Conservation (phyloP, 2,113 vertebrate species). For the Delphinapterus leucas region DNA sequence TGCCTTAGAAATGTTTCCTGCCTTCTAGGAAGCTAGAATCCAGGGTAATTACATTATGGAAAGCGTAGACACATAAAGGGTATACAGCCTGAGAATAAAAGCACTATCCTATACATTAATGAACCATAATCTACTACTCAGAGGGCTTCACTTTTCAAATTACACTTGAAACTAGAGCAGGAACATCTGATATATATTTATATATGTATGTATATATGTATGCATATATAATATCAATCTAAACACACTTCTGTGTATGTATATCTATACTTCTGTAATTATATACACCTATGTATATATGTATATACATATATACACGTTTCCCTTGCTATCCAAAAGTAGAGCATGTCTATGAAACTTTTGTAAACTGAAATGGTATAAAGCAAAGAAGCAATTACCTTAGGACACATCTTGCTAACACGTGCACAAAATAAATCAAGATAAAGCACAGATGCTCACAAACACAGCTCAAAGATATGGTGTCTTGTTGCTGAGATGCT, state of each 20-base stretch:
- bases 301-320: neutral
- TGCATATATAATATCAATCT: neutral
- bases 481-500: neutral
- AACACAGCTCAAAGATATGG: neutral
- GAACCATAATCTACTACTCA: neutral
- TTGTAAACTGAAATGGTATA: neutral
- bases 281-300: neutral
- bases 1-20: neutral
- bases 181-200: neutral
- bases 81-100: neutral
- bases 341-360: neutral
- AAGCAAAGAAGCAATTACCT: neutral
- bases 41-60: neutral
- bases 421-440: neutral
- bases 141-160: neutral
- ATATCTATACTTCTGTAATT: neutral
- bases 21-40: neutral
- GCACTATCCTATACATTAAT: neutral
- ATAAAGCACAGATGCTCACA: neutral
- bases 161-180: neutral
- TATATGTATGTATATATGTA: fast-evolving
- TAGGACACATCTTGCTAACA: neutral
- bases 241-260: too few relatives aligned
- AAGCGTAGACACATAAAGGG: neutral
- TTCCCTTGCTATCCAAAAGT: neutral